Base-by-base conservation (phyloP, 2,888 invertebrate genomes). In the Epinotia ramella region DNA sequence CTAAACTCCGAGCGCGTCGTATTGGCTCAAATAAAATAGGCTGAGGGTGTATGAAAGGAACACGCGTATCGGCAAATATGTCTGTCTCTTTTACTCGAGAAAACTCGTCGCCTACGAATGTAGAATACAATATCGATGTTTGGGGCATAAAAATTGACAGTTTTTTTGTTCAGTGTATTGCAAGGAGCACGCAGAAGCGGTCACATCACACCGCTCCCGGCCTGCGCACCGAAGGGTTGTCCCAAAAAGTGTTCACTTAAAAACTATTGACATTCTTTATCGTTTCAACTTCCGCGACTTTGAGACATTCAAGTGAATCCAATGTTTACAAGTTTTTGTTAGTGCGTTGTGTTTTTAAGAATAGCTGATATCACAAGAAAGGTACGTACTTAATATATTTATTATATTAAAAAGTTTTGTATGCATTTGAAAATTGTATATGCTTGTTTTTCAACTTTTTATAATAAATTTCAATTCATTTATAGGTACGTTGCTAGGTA, bases 101-200 rank as follows among this genome's bases (percentile, higher is more conserved):
- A 90, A 91, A 91, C 89, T 92, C 89, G 91, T 90, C 92, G 91
- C 89, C 86, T 90, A 90, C 92, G 90, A 93, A 93, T 89, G 90
- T 92, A 88, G 91, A 91, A 91, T 91, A 91, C 91, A 89, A 91
- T 93, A 93, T 94, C 91, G 94, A 94, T 93, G 94, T 91, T 93
- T 88, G 91, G 90, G 89, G 91, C 92, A 93, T 94, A 94, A 94
- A 95, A 95, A 94, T 94, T 94, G 94, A 93, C 93, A 93, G 94
- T 91, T 91, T 94, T 94, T 88, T 94, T 94, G 76, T 94, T 93
- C 93, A 94, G 95, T 95, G 87, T 88, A 90, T 90, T 91, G 91
- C 90, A 88, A 88, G 89, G 84, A 82, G 86, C 83, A 78, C 82
- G 87, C 83, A 78, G 84, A 63, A 79, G 80, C 82, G 87, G 82